These are phyloP conservation scores for Platerodrilus igneus DNA, from an alignment of 2,888 invertebrate species.

Conservation along the genomic window DNA sequence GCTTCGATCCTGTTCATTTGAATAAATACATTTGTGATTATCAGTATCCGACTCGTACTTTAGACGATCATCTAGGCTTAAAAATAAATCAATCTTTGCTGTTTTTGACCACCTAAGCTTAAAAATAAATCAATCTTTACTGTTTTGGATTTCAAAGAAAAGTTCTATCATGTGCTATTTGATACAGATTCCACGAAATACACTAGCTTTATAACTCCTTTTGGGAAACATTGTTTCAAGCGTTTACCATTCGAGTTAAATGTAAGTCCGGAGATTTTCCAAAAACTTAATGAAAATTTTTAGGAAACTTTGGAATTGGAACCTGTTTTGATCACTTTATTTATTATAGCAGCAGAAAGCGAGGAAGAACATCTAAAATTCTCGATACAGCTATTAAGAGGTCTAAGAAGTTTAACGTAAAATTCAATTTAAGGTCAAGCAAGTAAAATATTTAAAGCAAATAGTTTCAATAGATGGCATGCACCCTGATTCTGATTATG, in stretches of 20 bases:
- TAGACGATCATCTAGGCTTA: too few species aligned
- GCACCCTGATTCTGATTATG: slow-evolving; percentile 23
- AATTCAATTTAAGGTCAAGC: slow-evolving; percentile 32
- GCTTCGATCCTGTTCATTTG: slow-evolving; percentile 32
- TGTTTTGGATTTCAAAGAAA: slow-evolving; percentile 35
- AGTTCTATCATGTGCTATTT: slow-evolving; percentile 34
- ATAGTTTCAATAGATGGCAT: slow-evolving; percentile 23
- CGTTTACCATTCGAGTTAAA: slow-evolving; percentile 22
- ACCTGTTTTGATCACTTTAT: slow-evolving; percentile 37
- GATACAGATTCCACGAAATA: slow-evolving; percentile 30
- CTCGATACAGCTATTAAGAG: slow-evolving; percentile 27
- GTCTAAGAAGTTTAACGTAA: slow-evolving; percentile 30
- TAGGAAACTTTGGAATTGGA: slow-evolving; percentile 36
- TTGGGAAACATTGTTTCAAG: slow-evolving; percentile 29
- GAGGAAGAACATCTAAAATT: slow-evolving; percentile 27
- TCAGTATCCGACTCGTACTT: slow-evolving; percentile 26
- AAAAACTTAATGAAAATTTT: slow-evolving; percentile 35
- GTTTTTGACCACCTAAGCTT: slow-evolving; percentile 21
- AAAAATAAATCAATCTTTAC: slow-evolving; percentile 25
- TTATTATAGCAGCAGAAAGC: slow-evolving; percentile 12
- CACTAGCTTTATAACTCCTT: slow-evolving; percentile 33
- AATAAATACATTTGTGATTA: slow-evolving; percentile 27
- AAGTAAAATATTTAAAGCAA: slow-evolving; percentile 34
- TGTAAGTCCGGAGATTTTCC: slow-evolving; percentile 33
- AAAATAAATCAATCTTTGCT: too few species aligned